phyloP scores from a whole-genome alignment of 2,888 invertebrate genomes.

The Glaucopsyche alexis region DNA sequence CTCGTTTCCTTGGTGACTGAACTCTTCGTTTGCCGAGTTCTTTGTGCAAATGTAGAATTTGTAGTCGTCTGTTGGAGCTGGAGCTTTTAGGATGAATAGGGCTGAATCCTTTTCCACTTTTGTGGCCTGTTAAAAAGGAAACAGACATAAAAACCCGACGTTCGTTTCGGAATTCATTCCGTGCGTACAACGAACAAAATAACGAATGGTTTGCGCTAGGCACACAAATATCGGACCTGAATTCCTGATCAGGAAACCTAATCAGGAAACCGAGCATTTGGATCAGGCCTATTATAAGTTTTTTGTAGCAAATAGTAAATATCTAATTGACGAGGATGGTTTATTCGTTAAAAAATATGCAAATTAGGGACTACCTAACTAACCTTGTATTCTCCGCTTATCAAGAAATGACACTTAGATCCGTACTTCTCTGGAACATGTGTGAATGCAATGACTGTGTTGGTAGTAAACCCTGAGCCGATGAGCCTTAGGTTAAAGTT shows the following conservation, averaged over 20 bases:
- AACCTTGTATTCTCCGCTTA: constrained; percentile 58
- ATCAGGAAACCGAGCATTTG: too few species aligned
- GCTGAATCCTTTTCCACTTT: constrained; percentile 52
- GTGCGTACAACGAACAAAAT: too few species aligned
- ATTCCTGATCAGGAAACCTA: too few species aligned
- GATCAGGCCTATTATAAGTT: too few species aligned
- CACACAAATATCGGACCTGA: too few species aligned
- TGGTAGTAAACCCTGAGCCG: constrained; percentile 57
- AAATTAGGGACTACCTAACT: constrained; percentile 32
- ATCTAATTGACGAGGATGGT: neutral
- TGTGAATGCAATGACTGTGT: constrained; percentile 62
- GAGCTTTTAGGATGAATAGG: constrained; percentile 55
- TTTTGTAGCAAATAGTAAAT: neutral
- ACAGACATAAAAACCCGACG: neutral
- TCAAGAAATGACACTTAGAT: constrained; percentile 50
- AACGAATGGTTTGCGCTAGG: too few species aligned
- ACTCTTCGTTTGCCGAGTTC: constrained; percentile 53
- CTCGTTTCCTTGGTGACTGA: constrained; percentile 84
- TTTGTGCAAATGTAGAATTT: constrained; percentile 67
- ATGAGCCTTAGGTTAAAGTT: constrained; percentile 59
- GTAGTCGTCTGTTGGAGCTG: constrained; percentile 56
- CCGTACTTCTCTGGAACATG: constrained; percentile 52
- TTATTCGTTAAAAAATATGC: neutral
- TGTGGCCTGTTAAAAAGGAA: constrained; percentile 47
- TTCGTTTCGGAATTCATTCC: too few species aligned